A percentile compares a stretch with the other conserved stretches of the same genome.
Conservation (phyloP, 2,888 invertebrate species). For the Strigamia transsilvanica region DNA sequence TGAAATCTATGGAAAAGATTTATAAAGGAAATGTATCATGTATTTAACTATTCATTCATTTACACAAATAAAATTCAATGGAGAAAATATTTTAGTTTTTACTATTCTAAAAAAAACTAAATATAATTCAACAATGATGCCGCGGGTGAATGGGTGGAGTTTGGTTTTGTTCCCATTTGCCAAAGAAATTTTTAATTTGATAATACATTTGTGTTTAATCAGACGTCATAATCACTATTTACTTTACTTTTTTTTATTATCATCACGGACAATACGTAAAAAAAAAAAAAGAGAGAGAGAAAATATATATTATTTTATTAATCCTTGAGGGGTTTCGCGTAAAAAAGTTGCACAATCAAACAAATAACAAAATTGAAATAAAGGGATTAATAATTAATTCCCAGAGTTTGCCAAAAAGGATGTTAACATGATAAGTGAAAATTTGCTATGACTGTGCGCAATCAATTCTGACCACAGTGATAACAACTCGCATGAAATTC, state of each 20-base stretch:
- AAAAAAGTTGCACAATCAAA: background rate
- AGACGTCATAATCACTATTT: background rate
- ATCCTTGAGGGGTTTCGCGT: background rate
- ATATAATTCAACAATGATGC: background rate
- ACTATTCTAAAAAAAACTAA: background rate
- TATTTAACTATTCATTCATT: background rate
- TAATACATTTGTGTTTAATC: background rate
- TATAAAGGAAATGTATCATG: background rate
- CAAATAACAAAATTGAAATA: background rate
- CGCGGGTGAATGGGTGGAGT: slow-evolving; percentile 21
- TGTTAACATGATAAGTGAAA: background rate
- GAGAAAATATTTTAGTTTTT: background rate
- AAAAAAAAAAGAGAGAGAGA: no score
- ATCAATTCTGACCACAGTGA: background rate
- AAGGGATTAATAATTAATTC: background rate
- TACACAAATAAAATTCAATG: background rate
- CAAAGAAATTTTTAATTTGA: background rate
- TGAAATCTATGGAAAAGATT: background rate
- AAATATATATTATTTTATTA: background rate
- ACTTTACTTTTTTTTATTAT: background rate
- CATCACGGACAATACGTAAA: background rate
- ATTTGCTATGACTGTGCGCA: background rate
- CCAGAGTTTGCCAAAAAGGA: slow-evolving; percentile 15
- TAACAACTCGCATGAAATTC: background rate
- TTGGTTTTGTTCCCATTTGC: slow-evolving; percentile 9